phyloP scores from a whole-genome alignment of 2,797 vertebrate genomes.

The Centroberyx gerrardi region DNA sequence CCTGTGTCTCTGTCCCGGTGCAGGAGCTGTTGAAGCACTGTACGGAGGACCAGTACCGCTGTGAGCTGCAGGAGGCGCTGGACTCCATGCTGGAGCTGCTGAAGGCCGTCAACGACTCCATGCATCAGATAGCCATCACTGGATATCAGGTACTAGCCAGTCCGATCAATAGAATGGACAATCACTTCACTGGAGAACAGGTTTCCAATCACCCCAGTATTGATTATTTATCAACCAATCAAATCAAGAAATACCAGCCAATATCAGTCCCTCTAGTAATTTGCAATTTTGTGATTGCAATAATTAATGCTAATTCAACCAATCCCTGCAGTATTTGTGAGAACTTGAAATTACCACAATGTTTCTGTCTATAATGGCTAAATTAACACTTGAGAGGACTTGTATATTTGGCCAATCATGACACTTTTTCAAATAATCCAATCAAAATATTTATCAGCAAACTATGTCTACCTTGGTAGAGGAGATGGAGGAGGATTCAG shows the following conservation, averaged over 20 bases:
- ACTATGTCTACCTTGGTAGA: too few relatives aligned
- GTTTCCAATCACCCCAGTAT: not conserved
- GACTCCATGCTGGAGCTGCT: constrained; percentile 94
- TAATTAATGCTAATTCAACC: not conserved
- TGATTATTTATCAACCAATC: not conserved
- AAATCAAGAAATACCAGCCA: not conserved
- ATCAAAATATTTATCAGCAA: too few relatives aligned
- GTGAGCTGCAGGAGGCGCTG: constrained; percentile 93
- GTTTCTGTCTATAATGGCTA: too few relatives aligned
- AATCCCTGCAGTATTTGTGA: too few relatives aligned
- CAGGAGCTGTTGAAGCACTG: constrained; percentile 96
- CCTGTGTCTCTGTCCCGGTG: constrained; percentile 37
- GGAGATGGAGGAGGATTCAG: too few relatives aligned
- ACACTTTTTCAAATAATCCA: too few relatives aligned
- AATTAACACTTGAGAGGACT: too few relatives aligned
- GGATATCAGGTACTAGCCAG: constrained; percentile 90
- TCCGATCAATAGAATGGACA: not conserved
- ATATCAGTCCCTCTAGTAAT: not conserved
- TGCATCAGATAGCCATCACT: constrained; percentile 98
- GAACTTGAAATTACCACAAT: too few relatives aligned
- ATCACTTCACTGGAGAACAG: not conserved
- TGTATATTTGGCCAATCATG: too few relatives aligned
- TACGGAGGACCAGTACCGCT: constrained; percentile 85
- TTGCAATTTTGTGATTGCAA: not conserved
- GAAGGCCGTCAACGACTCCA: constrained; percentile 98